Evolutionary conservation across 2,888 invertebrate species (phyloP).

Genomic region (Cybosia mesomella): DNA sequence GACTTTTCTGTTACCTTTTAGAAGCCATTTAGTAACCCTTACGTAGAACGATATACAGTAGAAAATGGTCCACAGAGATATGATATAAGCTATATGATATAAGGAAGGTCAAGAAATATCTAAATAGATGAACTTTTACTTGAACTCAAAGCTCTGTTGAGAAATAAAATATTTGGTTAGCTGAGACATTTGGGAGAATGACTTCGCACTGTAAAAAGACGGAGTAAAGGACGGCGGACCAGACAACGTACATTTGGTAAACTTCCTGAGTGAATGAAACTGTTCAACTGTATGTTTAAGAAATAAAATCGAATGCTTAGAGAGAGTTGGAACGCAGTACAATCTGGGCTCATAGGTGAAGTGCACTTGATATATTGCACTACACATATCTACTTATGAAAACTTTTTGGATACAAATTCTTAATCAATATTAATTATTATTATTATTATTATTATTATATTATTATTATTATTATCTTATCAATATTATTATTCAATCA

Average conservation of each 20-base stretch:
- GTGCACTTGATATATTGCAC: background rate
- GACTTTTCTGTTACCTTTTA: background rate
- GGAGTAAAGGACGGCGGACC: background rate
- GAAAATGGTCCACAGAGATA: background rate
- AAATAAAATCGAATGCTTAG: constrained; percentile 1
- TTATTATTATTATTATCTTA: too few species aligned
- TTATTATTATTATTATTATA: too few species aligned
- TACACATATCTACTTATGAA: too few species aligned
- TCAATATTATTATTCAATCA: too few species aligned
- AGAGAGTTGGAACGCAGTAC: background rate
- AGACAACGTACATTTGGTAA: background rate
- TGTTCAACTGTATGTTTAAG: constrained; percentile 1
- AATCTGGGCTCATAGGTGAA: background rate
- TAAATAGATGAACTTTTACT: background rate
- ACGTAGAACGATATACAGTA: background rate
- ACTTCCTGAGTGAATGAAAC: constrained; percentile 1
- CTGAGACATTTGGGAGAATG: background rate
- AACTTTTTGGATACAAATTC: too few species aligned
- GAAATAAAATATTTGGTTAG: background rate
- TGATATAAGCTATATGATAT: background rate
- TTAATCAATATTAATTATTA: too few species aligned
- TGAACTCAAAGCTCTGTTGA: background rate
- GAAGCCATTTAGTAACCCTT: background rate
- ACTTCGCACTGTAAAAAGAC: background rate
- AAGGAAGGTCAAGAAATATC: background rate